Percentiles rank a stretch among this genome's conserved stretches.
Conservation (phyloP, 2,888 invertebrate species). For the Lysandra bellargus region DNA sequence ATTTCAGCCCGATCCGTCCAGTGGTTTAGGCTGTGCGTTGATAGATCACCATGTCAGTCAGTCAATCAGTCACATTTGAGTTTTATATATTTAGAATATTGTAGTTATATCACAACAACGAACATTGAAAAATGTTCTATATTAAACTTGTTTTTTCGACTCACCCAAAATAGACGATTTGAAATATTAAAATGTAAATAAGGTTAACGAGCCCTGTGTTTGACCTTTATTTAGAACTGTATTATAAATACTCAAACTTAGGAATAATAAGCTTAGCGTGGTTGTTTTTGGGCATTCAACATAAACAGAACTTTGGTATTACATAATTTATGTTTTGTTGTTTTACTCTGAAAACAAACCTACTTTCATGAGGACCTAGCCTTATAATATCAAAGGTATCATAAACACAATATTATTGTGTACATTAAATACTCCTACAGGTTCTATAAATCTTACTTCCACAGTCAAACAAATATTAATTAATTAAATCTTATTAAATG, state of each 20-base stretch:
- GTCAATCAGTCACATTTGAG: too few relatives aligned
- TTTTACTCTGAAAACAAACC: conserved; percentile 1
- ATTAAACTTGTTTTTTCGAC: too few relatives aligned
- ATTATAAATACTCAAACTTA: not conserved
- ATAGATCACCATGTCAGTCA: too few relatives aligned
- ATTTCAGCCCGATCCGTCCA: too few relatives aligned
- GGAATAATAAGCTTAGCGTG: not conserved
- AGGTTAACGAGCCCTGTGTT: not conserved
- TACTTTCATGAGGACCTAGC: not conserved
- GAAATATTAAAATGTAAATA: too few relatives aligned
- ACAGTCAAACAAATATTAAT: too few relatives aligned
- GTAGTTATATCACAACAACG: too few relatives aligned
- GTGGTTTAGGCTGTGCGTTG: too few relatives aligned
- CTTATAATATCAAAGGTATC: not conserved
- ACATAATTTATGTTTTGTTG: conserved; percentile 12
- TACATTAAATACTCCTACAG: not conserved
- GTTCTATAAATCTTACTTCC: not conserved
- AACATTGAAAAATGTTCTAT: too few relatives aligned
- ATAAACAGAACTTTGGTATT: conserved; percentile 13
- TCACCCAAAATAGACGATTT: too few relatives aligned
- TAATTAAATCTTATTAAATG: too few relatives aligned
- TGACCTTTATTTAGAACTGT: not conserved
- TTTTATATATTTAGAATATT: too few relatives aligned
- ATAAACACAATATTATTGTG: not conserved
- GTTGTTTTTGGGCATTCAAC: conserved; percentile 19